A percentile compares a stretch with the other conserved stretches of the same genome.
Conservation (phyloP, 1,140 invertebrate species). For the Drosophila ogumai region DNA sequence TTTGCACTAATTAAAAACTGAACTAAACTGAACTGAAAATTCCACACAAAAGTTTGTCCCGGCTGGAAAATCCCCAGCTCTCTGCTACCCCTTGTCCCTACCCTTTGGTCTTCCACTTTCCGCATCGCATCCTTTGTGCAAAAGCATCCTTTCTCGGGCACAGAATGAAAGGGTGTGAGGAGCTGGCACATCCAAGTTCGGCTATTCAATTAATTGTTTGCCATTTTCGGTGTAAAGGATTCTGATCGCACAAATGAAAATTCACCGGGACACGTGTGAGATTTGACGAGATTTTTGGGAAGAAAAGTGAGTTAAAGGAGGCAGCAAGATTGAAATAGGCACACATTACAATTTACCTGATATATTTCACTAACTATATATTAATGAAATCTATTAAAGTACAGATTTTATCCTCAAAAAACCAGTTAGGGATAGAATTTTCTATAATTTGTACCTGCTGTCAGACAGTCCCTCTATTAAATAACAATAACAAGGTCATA, state of each 20-base stretch:
- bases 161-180: conserved; percentile 68
- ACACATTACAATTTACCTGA: neutral
- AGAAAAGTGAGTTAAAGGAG: neutral
- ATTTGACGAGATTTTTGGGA: conserved; percentile 43
- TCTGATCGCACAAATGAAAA: conserved; percentile 32
- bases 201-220: conserved; percentile 72
- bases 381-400: neutral
- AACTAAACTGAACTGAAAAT: conserved; percentile 25
- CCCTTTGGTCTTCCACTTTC: conserved; percentile 17
- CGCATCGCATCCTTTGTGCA: conserved; percentile 26
- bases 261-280: conserved; percentile 44
- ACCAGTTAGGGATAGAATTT: neutral
- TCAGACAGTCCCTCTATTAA: conserved; percentile 45
- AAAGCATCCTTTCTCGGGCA: conserved; percentile 41
- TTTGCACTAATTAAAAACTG: conserved; percentile 78
- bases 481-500: conserved; percentile 65
- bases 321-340: neutral
- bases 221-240: conserved; percentile 50
- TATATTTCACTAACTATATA: no score
- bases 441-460: conserved; percentile 27
- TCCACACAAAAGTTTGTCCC: conserved; percentile 39
- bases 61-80: conserved; percentile 13
- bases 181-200: conserved; percentile 36
- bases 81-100: conserved; percentile 4
- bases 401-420: conserved; percentile 18